Evolutionary conservation across 2,888 invertebrate species (phyloP).

Genomic region (Cremastinae sp.): DNA sequence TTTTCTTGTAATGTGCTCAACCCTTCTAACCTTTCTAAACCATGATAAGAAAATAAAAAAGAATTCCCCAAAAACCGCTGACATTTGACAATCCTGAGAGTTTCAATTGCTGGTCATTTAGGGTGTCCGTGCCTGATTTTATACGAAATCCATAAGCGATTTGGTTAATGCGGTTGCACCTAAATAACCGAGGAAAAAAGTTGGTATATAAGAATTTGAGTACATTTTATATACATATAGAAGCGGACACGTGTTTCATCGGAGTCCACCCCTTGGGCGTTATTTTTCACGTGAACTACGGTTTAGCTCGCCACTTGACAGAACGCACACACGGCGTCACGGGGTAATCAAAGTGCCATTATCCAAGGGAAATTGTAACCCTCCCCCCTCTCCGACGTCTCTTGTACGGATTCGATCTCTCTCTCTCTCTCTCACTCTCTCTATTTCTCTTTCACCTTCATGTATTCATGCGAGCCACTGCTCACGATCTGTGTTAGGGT

Average conservation of each 20-base stretch:
- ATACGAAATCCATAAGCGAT: slow-evolving; percentile 41
- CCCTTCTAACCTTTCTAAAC: too few species aligned
- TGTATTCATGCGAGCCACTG: slow-evolving; percentile 66
- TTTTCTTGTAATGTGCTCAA: too few species aligned
- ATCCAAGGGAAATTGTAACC: slow-evolving; percentile 79
- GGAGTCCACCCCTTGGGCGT: slow-evolving; percentile 56
- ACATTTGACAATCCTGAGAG: too few species aligned
- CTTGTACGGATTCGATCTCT: slow-evolving; percentile 37
- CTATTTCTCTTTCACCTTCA: slow-evolving; percentile 61
- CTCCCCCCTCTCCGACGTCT: slow-evolving; percentile 63
- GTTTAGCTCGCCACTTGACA: slow-evolving; percentile 76
- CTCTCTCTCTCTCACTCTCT: slow-evolving; percentile 57
- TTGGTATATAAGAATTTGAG: slow-evolving; percentile 3
- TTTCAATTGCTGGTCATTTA: too few species aligned
- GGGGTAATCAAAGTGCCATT: slow-evolving; percentile 79
- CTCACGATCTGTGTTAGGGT: slow-evolving; percentile 56
- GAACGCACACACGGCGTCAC: slow-evolving; percentile 74
- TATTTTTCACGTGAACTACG: slow-evolving; percentile 69
- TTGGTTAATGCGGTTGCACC: slow-evolving; percentile 3
- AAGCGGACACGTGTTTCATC: slow-evolving; percentile 56
- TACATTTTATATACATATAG: slow-evolving; percentile 17
- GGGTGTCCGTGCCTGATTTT: background rate
- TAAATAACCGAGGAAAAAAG: slow-evolving; percentile 26
- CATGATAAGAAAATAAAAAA: too few species aligned
- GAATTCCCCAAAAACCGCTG: too few species aligned